phyloP scores from a whole-genome alignment of 2,888 invertebrate species.

The Invenusta paracnida region DNA sequence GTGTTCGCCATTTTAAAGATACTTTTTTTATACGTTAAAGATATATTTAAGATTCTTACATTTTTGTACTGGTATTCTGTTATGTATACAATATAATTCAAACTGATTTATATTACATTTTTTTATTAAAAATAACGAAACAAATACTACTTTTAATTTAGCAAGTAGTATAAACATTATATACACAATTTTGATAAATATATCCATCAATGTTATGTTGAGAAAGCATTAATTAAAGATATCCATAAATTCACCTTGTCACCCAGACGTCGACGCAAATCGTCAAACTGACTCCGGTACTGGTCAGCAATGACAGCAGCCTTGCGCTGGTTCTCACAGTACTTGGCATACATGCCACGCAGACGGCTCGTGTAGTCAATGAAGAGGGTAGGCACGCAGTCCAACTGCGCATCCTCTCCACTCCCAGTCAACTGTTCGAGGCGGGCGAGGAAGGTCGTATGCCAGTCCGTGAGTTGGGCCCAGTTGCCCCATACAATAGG shows the following conservation, averaged over 20 bases:
- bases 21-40: too few species aligned
- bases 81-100: too few species aligned
- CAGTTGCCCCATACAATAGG: slow-evolving; percentile 44
- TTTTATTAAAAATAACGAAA: too few species aligned
- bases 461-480: slow-evolving; percentile 40
- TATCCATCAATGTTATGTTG: too few species aligned
- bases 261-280: slow-evolving; percentile 25
- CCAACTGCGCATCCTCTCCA: slow-evolving; percentile 33
- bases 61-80: too few species aligned
- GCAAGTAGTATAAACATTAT: too few species aligned
- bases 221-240: not conserved
- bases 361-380: slow-evolving; percentile 39
- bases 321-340: slow-evolving; percentile 44
- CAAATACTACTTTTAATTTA: too few species aligned
- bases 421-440: not conserved
- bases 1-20: too few species aligned
- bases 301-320: slow-evolving; percentile 38
- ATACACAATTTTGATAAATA: too few species aligned
- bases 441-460: slow-evolving; percentile 28
- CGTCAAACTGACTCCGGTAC: slow-evolving; percentile 41
- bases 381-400: slow-evolving; percentile 39
- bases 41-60: too few species aligned
- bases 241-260: too few species aligned
- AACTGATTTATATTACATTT: too few species aligned
- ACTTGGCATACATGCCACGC: slow-evolving; percentile 41